Conservation (phyloP, 1,140 invertebrate genomes). For the Drosophila auraria region DNA sequence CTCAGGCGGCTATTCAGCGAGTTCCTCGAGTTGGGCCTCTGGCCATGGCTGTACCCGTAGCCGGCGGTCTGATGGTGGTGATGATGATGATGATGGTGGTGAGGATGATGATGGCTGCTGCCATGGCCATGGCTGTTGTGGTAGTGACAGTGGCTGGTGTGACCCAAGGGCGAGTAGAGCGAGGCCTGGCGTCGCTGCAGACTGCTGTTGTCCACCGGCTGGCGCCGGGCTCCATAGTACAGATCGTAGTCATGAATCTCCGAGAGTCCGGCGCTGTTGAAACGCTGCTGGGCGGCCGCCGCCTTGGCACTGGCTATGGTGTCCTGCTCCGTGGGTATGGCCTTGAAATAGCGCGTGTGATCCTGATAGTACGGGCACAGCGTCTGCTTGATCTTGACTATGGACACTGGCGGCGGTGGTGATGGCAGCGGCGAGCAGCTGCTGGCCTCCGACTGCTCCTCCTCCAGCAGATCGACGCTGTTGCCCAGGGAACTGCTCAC, state of each 20-base stretch:
- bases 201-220: slow-evolving; percentile 41
- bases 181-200: slow-evolving; percentile 40
- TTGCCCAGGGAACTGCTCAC: slow-evolving; percentile 78
- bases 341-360: slow-evolving; percentile 82
- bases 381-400: slow-evolving; percentile 74
- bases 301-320: slow-evolving; percentile 76
- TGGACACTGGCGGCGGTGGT: slow-evolving; percentile 71
- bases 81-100: slow-evolving; percentile 56
- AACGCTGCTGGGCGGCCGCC: slow-evolving; percentile 70
- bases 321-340: slow-evolving; percentile 83
- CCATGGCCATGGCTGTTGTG: slow-evolving; percentile 27
- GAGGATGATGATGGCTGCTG: slow-evolving; percentile 64
- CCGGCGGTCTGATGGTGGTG: slow-evolving; percentile 52
- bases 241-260: slow-evolving; percentile 84
- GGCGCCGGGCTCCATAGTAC: slow-evolving; percentile 74
- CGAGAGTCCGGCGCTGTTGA: slow-evolving; percentile 73
- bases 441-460: slow-evolving; percentile 69
- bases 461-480: slow-evolving; percentile 73
- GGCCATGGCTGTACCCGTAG: slow-evolving; percentile 68
- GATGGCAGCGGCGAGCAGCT: slow-evolving; percentile 71
- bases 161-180: slow-evolving; percentile 31
- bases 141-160: slow-evolving; percentile 50
- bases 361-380: slow-evolving; percentile 80
- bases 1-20: slow-evolving; percentile 91
- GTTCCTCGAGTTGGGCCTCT: slow-evolving; percentile 89